phyloP scores from a whole-genome alignment of 64 coral and sea anemone genomes.

The Pachyseris speciosa region DNA sequence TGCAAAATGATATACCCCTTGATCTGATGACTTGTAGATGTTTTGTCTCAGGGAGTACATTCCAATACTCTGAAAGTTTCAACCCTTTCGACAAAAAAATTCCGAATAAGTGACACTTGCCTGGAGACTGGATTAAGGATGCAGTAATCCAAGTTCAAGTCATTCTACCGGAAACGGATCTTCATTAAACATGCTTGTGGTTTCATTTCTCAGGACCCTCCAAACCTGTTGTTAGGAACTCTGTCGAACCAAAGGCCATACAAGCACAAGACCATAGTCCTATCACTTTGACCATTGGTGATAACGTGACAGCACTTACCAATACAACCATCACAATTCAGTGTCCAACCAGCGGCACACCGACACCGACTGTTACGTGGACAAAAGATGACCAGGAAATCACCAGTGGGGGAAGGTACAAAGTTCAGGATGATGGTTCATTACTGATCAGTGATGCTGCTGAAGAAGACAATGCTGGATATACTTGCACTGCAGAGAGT shows the following conservation, averaged over 20 bases:
- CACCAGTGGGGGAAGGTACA: background rate
- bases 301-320: constrained; percentile 62
- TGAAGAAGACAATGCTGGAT: constrained; percentile 25
- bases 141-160: no score
- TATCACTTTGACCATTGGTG: constrained; percentile 24
- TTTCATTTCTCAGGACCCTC: background rate
- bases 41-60: no score
- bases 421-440: constrained; percentile 26
- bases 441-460: constrained; percentile 8
- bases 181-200: no score
- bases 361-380: constrained; percentile 58
- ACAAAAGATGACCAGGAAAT: constrained; percentile 60
- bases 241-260: background rate
- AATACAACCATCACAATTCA: constrained; percentile 54
- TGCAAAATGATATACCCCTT: no score
- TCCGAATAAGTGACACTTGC: no score
- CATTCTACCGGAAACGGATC: no score
- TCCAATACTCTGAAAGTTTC: no score
- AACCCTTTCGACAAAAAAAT: no score
- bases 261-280: background rate
- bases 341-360: constrained; percentile 51
- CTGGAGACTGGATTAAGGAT: no score
- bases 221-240: constrained; percentile 5
- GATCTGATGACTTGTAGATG: no score
- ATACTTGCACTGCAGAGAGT: constrained; percentile 44